Evolutionary conservation across 2,113 vertebrate species (phyloP), one percentile per base, ranked within the genome.

Genomic region (Oncorhynchus gorbuscha): DNA sequence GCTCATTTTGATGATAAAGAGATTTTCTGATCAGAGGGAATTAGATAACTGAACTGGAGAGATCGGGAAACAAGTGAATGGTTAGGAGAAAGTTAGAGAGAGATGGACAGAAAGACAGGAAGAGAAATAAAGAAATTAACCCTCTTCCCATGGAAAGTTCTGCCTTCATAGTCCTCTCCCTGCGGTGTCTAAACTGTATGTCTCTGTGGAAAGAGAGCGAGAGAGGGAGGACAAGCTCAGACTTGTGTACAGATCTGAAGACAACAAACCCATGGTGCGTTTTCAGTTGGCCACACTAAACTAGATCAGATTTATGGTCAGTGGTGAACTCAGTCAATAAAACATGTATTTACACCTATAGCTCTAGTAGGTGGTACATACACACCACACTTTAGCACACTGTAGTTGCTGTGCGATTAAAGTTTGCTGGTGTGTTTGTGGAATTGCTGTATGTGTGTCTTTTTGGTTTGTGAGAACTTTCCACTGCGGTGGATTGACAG

Each of bases 101-200:
- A 45, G 39, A 45, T 45, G 8, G 39, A 45, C 8, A 9, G 39
- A 45, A 9, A 58, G 55, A 20, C 18, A 58, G 59, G 16, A 1
- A 71, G 2, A 22, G 48, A 61, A 18, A 76, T 61, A 61, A 59
- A 70, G 59, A 11, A 26, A 93, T 94, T 92, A 82, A 98, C 97
- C 90, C 96, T 94, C 87, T 97, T 99, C 61, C 98, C 97, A 0
- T 96, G 94, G 65, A 97, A 99, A 0, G 90, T 91, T 76, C 92
- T 93, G 74, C 98, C 98, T 84, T 95, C 91, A 0, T 99, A 99
- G 91, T 99, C 99, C 92, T 98, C n/a, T n/a, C n/a, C n/a, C n/a
- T n/a, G n/a, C n/a, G n/a, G n/a, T n/a, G n/a, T n/a, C n/a, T n/a
- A 95, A 67, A 99, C 97, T 0, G 91, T 75, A 67, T 94, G 97